A percentile compares a stretch with the other conserved stretches of the same genome.
These are phyloP conservation scores for Otolemur garnettii DNA, from an alignment of 2,113 vertebrate genomes.

Conservation along the genomic window DNA sequence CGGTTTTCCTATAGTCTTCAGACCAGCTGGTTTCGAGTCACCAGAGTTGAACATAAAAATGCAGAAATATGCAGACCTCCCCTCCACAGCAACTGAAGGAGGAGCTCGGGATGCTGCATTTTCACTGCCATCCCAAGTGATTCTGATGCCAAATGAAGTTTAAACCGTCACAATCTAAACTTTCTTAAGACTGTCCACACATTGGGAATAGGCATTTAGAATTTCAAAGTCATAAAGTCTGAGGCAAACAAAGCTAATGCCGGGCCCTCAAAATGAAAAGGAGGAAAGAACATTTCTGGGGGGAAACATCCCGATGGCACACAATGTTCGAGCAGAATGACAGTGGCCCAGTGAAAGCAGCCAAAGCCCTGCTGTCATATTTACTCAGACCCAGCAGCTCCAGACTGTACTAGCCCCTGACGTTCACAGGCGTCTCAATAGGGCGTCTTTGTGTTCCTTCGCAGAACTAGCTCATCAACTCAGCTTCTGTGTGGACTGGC, in stretches of 20 bases:
- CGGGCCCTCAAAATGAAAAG: not conserved
- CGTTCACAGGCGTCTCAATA: not conserved
- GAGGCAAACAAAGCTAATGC: not conserved
- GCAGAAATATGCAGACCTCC: not conserved
- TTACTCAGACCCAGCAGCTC: not conserved
- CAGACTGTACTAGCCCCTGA: not conserved
- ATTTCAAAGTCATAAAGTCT: not conserved
- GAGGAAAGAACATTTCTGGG: not conserved
- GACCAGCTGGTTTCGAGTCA: not conserved
- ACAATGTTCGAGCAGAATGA: not conserved
- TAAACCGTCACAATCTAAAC: not conserved
- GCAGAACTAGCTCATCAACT: not conserved
- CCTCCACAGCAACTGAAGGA: not conserved
- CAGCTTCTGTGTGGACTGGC: not conserved
- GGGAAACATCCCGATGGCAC: not conserved
- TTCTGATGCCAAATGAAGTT: not conserved
- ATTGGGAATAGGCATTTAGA: not conserved
- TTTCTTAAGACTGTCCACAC: not conserved
- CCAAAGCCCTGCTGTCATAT: not conserved
- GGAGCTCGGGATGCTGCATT: not conserved
- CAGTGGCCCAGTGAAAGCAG: not conserved
- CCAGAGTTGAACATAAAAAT: not conserved
- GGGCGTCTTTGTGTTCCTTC: constrained; percentile 19
- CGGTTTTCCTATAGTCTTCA: not conserved
- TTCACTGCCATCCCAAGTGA: not conserved